These are phyloP conservation scores for Onychomys leucogaster DNA, from an alignment of 2,797 vertebrate genomes.

Conservation along the genomic window DNA sequence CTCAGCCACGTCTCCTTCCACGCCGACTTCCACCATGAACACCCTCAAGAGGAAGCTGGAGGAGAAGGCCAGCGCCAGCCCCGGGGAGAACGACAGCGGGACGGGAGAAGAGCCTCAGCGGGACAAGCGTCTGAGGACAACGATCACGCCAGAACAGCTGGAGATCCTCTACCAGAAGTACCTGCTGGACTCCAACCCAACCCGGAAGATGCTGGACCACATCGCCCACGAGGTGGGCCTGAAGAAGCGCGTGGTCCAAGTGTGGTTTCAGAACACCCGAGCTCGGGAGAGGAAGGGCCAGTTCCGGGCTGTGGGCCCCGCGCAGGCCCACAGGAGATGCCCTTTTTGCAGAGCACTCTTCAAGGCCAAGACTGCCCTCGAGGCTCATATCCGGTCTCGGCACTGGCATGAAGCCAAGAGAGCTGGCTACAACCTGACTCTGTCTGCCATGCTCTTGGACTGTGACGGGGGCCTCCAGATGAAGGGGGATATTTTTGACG, in stretches of 20 bases:
- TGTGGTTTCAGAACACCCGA: constrained; percentile 99
- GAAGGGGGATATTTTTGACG: constrained; percentile 96
- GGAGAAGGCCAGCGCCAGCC: constrained; percentile 97
- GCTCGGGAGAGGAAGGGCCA: constrained; percentile 99
- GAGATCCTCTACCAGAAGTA: constrained; percentile 99
- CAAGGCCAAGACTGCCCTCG: constrained; percentile 98
- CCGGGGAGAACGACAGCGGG: constrained; percentile 98
- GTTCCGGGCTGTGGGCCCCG: constrained; percentile 97
- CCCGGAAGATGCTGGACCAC: constrained; percentile 99
- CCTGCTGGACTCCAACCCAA: constrained; percentile 98
- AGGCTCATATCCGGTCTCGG: constrained; percentile 98
- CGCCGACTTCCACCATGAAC: constrained; percentile 98
- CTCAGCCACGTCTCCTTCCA: constrained; percentile 98
- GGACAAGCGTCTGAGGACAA: constrained; percentile 98
- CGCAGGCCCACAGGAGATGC: constrained; percentile 97
- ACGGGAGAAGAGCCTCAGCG: constrained; percentile 98
- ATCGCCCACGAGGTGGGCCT: constrained; percentile 99
- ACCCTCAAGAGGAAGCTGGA: constrained; percentile 98
- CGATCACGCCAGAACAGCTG: constrained; percentile 98
- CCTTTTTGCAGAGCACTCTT: constrained; percentile 99
- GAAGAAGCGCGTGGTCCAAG: constrained; percentile 99
- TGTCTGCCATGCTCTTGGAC: constrained; percentile 95
- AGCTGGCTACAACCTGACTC: constrained; percentile 96
- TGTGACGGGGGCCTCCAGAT: constrained; percentile 94
- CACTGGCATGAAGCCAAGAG: constrained; percentile 99